Evolutionary conservation across 2,888 invertebrate species (phyloP), one percentile per base, ranked within the genome.

Genomic region (Drosophila phalerata): DNA sequence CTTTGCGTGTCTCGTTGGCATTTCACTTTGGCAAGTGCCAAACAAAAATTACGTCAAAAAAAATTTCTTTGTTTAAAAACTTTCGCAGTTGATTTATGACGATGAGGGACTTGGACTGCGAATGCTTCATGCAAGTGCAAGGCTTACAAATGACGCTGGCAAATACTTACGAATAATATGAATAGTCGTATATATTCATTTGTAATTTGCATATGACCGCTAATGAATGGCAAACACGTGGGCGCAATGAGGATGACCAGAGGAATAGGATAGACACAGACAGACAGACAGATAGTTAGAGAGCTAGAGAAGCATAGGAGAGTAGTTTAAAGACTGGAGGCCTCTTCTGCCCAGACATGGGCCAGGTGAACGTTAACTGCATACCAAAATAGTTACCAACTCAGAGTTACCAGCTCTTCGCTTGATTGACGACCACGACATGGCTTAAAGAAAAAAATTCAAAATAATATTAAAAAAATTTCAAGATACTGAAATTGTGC

Each of bases 71-170:
- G 48, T 38, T 70, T 62, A 51, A 66, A 66, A 79, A 84, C 83
- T 85, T 86, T 87, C 85, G 82, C 83, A 85, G 70, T 62, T 77
- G 79, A 81, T 73, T 69, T 77, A 62, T 62, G 77, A 58, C 70
- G 66, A 67, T 53, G 69, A 19, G 15, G 34, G n/a, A 22, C 38
- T 43, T 9, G 19, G n/a, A 22, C 42, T 62, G 47, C 53, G 42
- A 19, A 42, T 19, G n/a, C 9, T 34, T n/a, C 45, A 11, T 57
- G 69, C 83, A 85, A 84, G 87, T 84, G 84, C 85, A 83, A 84
- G 70, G 83, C 86, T 86, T 79, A 77, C 79, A 75, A 83, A 81
- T 77, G 63, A 69, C 57, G 37, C 52, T 53, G 25, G 47, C 42
- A 56, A 63, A 62, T 34, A 49, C 49, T 37, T 45, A 43, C 17